Conservation (phyloP, 1,140 invertebrate species). For the Daktulosphaira vitifoliae region DNA sequence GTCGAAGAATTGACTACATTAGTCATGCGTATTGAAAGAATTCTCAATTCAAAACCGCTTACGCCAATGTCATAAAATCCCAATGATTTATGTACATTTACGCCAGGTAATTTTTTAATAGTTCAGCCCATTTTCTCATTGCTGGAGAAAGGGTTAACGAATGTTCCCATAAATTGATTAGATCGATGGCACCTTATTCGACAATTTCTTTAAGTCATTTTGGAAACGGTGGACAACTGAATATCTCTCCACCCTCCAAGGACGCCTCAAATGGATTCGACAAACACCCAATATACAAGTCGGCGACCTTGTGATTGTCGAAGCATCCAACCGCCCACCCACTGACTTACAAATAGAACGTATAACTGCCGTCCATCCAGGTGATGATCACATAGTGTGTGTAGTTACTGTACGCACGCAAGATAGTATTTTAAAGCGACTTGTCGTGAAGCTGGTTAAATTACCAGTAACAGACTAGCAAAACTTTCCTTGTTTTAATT, state of each 20-base stretch:
- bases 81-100: conserved; percentile 39
- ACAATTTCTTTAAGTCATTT: background rate
- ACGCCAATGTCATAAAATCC: conserved; percentile 40
- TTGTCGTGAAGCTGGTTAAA: conserved; percentile 35
- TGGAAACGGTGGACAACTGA: background rate
- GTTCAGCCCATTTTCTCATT: too few relatives aligned
- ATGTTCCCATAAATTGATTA: background rate
- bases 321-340: too few relatives aligned
- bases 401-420: conserved; percentile 42
- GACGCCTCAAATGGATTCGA: background rate
- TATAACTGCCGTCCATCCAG: conserved; percentile 41
- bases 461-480: conserved; percentile 5
- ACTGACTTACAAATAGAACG: conserved; percentile 36
- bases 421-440: conserved; percentile 32
- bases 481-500: background rate
- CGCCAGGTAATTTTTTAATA: conserved; percentile 41
- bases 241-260: background rate
- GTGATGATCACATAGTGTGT: conserved; percentile 40
- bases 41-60: conserved; percentile 42
- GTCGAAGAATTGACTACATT: too few relatives aligned
- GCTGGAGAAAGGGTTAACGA: background rate
- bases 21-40: too few relatives aligned
- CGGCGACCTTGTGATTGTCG: too few relatives aligned
- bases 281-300: too few relatives aligned
- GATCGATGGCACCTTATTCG: background rate